Evolutionary conservation across 2,113 vertebrate species (phyloP), one percentile per base, ranked within the genome.

Genomic region (Hypocryptadius cinnamomeus): DNA sequence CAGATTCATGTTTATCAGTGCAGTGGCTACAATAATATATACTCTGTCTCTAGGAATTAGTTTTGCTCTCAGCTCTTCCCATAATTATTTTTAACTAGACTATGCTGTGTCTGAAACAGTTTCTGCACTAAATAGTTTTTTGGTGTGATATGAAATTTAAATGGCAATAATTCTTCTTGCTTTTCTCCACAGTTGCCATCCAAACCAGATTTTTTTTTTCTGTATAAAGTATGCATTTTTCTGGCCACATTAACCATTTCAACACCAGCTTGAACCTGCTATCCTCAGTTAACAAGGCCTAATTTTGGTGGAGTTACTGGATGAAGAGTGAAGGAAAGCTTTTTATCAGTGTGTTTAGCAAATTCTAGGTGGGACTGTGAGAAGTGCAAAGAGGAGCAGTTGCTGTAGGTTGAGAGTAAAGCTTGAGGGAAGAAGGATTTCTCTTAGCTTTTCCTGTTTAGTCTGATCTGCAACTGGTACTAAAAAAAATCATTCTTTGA

Each of bases 41-140:
- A 44, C 6, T 54, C 10, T 63, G 37, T 64, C 39, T 48, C n/a
- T 35, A 63, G 72, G 68, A 93, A 78, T 81, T 85, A 53, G 65
- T 81, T 92, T 89, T 91, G 25, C 45, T 93, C 37, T 84, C 44
- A 90, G n/a, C 10, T 80, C 27, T 91, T 66, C 33, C 13, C 17
- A 13, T 90, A 74, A 92, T 90, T 92, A 81, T 78, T 90, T 94
- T 95, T 80, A 93, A 88, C 68, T 83, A 56, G 51, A 65, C 18
- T 68, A 45, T 85, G 54, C 35, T 53, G 12, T 30, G 21, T 93
- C 51, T 83, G 69, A 81, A 83, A 44, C 64, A 56, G 33, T 39
- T 73, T 93, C 47, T 94, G 24, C 44, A 81, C 11, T 45, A 64
- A 86, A 81, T 28, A 21, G 13, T 40, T 90, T 30, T 28, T n/a